Conservation (phyloP, 2,113 vertebrate genomes). For the Nyctereutes procyonoides region DNA sequence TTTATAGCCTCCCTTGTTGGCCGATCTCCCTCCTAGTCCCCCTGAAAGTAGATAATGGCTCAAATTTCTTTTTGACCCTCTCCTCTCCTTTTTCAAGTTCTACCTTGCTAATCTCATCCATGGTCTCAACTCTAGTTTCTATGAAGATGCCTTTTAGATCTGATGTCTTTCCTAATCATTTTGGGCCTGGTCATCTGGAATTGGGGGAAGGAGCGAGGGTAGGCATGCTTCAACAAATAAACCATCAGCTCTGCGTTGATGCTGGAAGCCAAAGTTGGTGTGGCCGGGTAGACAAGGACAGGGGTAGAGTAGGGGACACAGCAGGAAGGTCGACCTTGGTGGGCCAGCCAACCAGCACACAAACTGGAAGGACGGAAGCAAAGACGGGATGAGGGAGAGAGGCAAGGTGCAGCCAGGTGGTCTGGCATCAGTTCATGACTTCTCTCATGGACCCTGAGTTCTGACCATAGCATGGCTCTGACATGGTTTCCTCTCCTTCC, state of each 20-base stretch:
- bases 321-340: not conserved
- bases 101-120: not conserved
- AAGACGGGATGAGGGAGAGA: not conserved
- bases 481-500: not conserved
- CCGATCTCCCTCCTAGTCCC: not conserved
- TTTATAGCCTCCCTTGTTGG: not conserved
- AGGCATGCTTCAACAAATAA: not conserved
- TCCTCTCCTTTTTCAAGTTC: not conserved
- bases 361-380: not conserved
- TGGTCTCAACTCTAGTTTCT: not conserved
- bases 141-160: not conserved
- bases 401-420: not conserved
- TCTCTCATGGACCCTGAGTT: not conserved
- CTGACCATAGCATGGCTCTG: not conserved
- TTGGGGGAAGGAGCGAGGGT: not conserved
- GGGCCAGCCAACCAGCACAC: not conserved
- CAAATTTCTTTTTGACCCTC: not conserved
- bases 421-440: not conserved
- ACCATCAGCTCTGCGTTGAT: not conserved
- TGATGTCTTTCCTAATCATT: not conserved
- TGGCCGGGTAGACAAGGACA: not conserved
- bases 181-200: not conserved
- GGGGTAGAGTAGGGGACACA: too few relatives aligned
- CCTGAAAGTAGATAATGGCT: not conserved
- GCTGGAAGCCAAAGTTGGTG: not conserved